Base-by-base conservation (phyloP, 2,113 vertebrate species). In the Podiceps cristatus region DNA sequence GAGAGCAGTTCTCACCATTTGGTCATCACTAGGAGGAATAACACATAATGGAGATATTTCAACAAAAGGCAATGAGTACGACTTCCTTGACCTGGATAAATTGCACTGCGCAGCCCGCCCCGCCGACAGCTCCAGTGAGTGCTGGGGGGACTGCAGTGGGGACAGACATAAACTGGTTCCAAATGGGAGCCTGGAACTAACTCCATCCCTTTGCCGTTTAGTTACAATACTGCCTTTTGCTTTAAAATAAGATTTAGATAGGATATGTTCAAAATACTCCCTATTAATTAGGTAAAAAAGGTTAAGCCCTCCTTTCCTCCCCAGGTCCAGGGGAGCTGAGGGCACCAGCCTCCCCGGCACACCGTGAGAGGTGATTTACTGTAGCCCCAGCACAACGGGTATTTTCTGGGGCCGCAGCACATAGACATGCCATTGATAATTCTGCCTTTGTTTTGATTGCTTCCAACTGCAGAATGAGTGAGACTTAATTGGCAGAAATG, bases 401-500 rank as follows among this genome's bases (percentile, higher is more conserved):
- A 81, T 83, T 93, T 97, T 90, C 84, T 87, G 63, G 42, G 78
- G 45, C 85, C 5, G 33, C 66, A 53, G 85, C 86, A 86, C 75
- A 90, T 66, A 93, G 92, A 84, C 79, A 69, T 7, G 28, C 86
- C 69, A 88, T 91, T 94, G 95, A 96, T 79, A 94, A 50, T 66
- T 94, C 90, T 93, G 89, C 68, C 47, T 97, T 96, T 85, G 86
- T 94, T 94, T 84, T 74, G 90, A 96, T 94, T 94, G 86, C 73
- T 96, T 96, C 94, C 94, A 96, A 95, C 89, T 95, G 83, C 84
- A 95, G 89, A 93, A 93, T 27, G 74, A 95, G 37, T 5, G 74
- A 91, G 84, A 50, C n/a, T 93, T 91, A 97, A 97, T 91, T 94
- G 94, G 84, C 89, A 95, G 69, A 75, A 97, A 93, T 96, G 53